Evolutionary conservation across 1,140 invertebrate species (phyloP), one percentile per base, ranked within the genome.

Genomic region (Berghia stephanieae): DNA sequence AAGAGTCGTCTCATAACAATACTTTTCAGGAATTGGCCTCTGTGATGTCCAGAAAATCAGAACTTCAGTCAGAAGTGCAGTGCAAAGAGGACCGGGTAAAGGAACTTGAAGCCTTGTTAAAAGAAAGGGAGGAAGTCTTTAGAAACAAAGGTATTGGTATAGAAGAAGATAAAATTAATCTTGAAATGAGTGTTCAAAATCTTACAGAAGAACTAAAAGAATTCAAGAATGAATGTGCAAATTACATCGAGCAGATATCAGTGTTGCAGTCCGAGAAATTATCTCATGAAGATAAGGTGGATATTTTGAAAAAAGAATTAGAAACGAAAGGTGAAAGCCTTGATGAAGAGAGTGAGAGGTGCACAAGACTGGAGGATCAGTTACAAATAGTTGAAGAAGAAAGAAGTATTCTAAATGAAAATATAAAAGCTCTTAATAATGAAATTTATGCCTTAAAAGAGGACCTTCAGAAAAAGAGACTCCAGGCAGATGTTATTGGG

Each of bases 321-420:
- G n/a, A n/a, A n/a, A n/a, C n/a, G n/a, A 40, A 36, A 67, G 42
- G 63, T 67, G 34, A 67, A 67, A 67, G 34, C 38, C 36, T 67
- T 67, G 10, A n/a, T 40, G 4, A 10, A 38, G 18, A 67, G 36
- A 40, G 8, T 67, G 49, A 73, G 34, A 40, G 16, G 34, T 55
- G n/a, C n/a, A n/a, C 16, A 27, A 40, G 57, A 40, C 44, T 34
- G 34, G 71, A 73, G 13, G 10, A 27, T 36, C 44, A 75, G 55
- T 10, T 79, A 18, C 42, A 75, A 16, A 44, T 60, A 24, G 42
- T 76, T 6, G 31, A 31, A 49, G 67, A 44, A 4, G 73, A 75
- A n/a, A 71, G 69, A 40, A 52, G 72, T 31, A 74, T 44, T 4
- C 44, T 79, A 3, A 16, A 36, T 2, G 40, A 16, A 13, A 60